phyloP scores from a whole-genome alignment of 2,113 vertebrate genomes.

The Megaceryle maxima region DNA sequence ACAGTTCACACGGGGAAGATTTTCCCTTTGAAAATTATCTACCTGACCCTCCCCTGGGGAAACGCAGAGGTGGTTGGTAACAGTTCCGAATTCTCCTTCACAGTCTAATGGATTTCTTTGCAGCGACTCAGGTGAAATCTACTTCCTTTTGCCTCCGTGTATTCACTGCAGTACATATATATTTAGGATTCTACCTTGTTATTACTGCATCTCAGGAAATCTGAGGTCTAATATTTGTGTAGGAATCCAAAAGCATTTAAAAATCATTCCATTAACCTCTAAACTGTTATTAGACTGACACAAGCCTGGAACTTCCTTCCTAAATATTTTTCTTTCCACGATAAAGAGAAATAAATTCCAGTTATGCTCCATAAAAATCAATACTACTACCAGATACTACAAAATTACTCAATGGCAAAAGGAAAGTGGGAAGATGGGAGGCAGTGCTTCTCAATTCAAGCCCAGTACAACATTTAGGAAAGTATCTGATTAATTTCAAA shows the following conservation, averaged over 20 bases:
- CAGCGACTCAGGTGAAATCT: neutral
- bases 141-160: neutral
- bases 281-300: neutral
- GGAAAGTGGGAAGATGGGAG: neutral
- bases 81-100: neutral
- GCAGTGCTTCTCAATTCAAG: neutral
- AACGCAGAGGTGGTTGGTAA: neutral
- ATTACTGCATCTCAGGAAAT: neutral
- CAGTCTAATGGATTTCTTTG: neutral
- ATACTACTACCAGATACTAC: neutral
- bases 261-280: neutral
- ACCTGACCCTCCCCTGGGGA: neutral
- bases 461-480: slow-evolving; percentile 11
- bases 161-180: neutral
- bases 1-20: neutral
- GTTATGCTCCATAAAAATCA: neutral
- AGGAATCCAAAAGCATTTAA: neutral
- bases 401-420: neutral
- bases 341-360: slow-evolving; percentile 4
- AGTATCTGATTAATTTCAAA: slow-evolving; percentile 31
- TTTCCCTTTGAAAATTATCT: neutral
- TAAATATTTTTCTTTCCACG: neutral
- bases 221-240: neutral
- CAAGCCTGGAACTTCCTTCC: neutral
- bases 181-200: neutral